Evolutionary conservation across 2,797 vertebrate species (phyloP), one percentile per base, ranked within the genome.

Genomic region (Arctocebus calabarensis): DNA sequence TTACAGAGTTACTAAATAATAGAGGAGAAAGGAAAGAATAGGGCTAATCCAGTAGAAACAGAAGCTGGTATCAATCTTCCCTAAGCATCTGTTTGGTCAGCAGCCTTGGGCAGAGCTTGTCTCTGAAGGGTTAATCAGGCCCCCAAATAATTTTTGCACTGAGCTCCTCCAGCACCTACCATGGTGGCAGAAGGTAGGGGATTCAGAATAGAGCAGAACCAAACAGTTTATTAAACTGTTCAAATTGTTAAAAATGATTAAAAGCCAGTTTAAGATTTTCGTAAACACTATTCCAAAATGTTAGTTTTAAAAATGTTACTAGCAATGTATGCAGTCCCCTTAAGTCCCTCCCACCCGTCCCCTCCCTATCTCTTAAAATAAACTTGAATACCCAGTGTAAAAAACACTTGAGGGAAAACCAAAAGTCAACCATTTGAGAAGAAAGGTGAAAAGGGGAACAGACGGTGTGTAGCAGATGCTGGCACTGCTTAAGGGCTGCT

Each of bases 221-320:
- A 92, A 85, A 90, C 96, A 88, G 94, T 88, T 83, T 71, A 93
- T 81, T 97, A 71, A 90, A 97, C 98, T 98, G 94, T 97, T 93
- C 97, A 95, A 92, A 96, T 95, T 95, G 96, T 98, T 97, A 96
- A 95, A 97, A 98, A 97, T 87, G 94, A 96, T 83, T 97, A 97
- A 98, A 97, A 97, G 97, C 97, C 96, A 97, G 98, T 97, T 98
- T 96, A 97, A 97, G 96, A 86, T 97, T 97, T 97, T 96, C 96
- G 91, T 96, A 97, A 98, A 98, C 94, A 95, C 97, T 98, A 98
- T 96, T 98, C 98, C 97, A 97, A 98, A 97, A 98, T 97, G 96
- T 98, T 97, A 98, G 97, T 98, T 97, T 97, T 97, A 96, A 97
- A 97, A 98, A 98, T 91, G 89, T 95, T 97, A 91, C 97, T 95